phyloP scores from a whole-genome alignment of 2,797 vertebrate genomes.

The Trematomus bernacchii region DNA sequence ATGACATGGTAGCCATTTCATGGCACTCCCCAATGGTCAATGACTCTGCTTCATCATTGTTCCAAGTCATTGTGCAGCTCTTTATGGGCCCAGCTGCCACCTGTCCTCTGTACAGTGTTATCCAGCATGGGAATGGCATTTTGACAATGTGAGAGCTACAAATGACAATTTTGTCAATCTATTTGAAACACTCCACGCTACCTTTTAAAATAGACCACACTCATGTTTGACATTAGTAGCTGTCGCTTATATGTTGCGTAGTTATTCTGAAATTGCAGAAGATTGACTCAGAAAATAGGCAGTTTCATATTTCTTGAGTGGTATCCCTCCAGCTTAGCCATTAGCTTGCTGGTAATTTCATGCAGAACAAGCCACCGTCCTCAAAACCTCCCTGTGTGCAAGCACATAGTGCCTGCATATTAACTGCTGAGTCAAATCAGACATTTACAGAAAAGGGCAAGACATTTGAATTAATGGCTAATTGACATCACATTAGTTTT shows the following conservation, averaged over 20 bases:
- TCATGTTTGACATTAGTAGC: slow-evolving; percentile 11
- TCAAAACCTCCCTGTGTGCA: slow-evolving; percentile 72
- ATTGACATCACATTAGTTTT: slow-evolving; percentile 86
- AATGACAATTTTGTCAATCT: slow-evolving; percentile 68
- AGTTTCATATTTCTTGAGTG: slow-evolving; percentile 49
- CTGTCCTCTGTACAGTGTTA: slow-evolving; percentile 79
- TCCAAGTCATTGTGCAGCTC: slow-evolving; percentile 80
- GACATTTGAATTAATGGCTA: slow-evolving; percentile 86
- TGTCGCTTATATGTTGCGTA: slow-evolving; percentile 17
- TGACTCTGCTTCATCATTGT: slow-evolving; percentile 84
- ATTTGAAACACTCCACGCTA: slow-evolving; percentile 46
- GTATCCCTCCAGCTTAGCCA: slow-evolving; percentile 48
- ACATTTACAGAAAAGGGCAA: slow-evolving; percentile 82
- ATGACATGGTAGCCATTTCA: slow-evolving; percentile 80
- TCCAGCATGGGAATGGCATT: slow-evolving; percentile 67
- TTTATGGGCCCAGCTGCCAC: slow-evolving; percentile 85
- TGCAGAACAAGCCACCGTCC: slow-evolving; percentile 64
- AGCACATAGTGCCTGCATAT: slow-evolving; percentile 69
- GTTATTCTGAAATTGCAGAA: slow-evolving; percentile 23
- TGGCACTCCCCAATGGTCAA: slow-evolving; percentile 78
- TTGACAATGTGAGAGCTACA: slow-evolving; percentile 64
- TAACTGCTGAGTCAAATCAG: slow-evolving; percentile 81
- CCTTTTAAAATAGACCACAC: slow-evolving; percentile 27
- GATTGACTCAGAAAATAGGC: slow-evolving; percentile 31
- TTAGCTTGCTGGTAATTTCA: slow-evolving; percentile 72